These are phyloP conservation scores for Pavo muticus DNA, from an alignment of 2,113 vertebrate genomes.

Conservation along the genomic window DNA sequence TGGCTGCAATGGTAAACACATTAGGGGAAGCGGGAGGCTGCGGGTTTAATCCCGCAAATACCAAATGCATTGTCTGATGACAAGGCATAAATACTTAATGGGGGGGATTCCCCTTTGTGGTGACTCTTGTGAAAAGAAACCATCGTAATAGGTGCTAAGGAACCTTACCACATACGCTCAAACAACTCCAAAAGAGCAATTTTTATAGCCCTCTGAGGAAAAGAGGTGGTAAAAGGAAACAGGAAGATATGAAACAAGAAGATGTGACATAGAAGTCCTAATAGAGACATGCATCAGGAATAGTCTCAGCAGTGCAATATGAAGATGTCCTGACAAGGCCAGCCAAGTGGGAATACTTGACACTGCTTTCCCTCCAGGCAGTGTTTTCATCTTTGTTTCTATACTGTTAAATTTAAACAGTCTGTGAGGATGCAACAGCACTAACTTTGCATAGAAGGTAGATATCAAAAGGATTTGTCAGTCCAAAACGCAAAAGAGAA, in stretches of 20 bases:
- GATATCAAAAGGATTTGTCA: conserved; percentile 24
- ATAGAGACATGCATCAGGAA: background rate
- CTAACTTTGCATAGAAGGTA: conserved; percentile 45
- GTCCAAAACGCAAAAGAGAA: conserved; percentile 30
- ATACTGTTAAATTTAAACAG: conserved; percentile 54
- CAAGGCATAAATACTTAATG: background rate
- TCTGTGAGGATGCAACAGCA: conserved; percentile 11
- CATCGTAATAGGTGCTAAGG: background rate
- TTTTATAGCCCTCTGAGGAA: background rate
- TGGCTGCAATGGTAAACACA: background rate
- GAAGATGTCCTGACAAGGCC: conserved; percentile 17
- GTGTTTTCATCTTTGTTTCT: conserved; percentile 41
- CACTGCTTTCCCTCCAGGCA: conserved; percentile 30
- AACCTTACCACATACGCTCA: background rate
- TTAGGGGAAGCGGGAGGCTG: background rate
- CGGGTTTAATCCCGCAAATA: background rate
- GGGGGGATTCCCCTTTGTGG: background rate
- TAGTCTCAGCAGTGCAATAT: background rate
- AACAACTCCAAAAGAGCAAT: background rate
- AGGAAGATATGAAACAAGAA: background rate
- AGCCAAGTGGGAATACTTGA: background rate
- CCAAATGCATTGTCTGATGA: background rate
- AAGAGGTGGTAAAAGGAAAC: background rate
- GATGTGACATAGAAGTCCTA: background rate
- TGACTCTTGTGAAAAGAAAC: background rate